Conservation (phyloP, 2,888 invertebrate species). For the Slavum lentiscoides region DNA sequence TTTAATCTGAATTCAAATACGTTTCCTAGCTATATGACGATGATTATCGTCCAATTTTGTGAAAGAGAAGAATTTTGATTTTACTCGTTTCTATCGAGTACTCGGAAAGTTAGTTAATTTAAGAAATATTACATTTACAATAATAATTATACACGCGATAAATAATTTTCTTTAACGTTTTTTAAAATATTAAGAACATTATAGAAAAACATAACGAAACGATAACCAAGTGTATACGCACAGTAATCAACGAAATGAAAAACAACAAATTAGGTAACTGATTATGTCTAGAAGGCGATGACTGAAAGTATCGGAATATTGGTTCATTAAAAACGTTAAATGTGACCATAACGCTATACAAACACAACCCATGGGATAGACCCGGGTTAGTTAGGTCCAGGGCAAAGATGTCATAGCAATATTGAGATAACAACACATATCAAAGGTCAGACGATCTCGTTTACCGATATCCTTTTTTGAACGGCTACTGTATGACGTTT, state of each 20-base stretch:
- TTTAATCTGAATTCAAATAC: no score
- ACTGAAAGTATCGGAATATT: conserved; percentile 24
- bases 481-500: conserved; percentile 25
- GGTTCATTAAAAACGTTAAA: conserved; percentile 32
- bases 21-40: no score
- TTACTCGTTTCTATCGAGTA: no score
- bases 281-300: conserved; percentile 18
- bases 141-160: no score
- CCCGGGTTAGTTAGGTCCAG: conserved; percentile 38
- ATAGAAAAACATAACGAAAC: no score
- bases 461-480: conserved; percentile 30
- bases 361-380: conserved; percentile 4
- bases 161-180: no score
- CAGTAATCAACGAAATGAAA: neutral
- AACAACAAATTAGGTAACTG: neutral
- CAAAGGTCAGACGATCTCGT: conserved; percentile 29
- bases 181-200: neutral
- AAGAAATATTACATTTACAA: no score
- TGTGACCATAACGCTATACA: conserved; percentile 31
- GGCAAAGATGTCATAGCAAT: conserved; percentile 35
- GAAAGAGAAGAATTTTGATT: no score
- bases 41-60: no score
- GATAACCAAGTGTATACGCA: no score
- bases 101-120: no score
- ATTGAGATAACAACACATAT: conserved; percentile 5